phyloP scores from a whole-genome alignment of 2,888 invertebrate genomes.

The Caenorhabditis imperialis region DNA sequence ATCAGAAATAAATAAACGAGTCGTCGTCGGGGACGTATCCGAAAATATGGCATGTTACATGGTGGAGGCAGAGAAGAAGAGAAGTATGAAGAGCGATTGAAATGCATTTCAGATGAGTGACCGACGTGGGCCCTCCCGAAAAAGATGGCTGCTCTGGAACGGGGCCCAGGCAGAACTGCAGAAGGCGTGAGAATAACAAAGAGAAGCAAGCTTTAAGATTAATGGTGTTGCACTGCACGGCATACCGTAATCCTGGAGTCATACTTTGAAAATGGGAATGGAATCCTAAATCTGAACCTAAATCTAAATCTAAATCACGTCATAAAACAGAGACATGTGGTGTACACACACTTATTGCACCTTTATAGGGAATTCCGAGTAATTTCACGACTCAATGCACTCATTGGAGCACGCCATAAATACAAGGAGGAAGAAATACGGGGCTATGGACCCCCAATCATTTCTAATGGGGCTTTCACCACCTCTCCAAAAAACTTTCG shows the following conservation, averaged over 20 bases:
- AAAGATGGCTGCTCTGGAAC: slow-evolving; percentile 37
- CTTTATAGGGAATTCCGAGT: slow-evolving; percentile 34
- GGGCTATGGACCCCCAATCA: no score
- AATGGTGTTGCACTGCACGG: no score
- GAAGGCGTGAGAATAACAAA: no score
- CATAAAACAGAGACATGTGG: slow-evolving; percentile 4
- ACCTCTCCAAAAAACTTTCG: slow-evolving; percentile 1
- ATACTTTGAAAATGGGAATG: no score
- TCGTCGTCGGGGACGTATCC: neutral
- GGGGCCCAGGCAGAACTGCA: neutral
- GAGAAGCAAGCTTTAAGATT: no score
- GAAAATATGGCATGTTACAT: slow-evolving; percentile 21
- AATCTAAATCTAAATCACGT: slow-evolving; percentile 4
- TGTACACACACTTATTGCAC: slow-evolving; percentile 31
- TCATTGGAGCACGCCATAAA: slow-evolving; percentile 29
- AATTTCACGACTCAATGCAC: slow-evolving; percentile 28
- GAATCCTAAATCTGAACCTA: no score
- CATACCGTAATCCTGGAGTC: no score
- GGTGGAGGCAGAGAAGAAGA: slow-evolving; percentile 12
- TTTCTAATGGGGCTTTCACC: no score
- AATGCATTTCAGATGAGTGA: slow-evolving; percentile 57
- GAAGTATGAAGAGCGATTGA: slow-evolving; percentile 48
- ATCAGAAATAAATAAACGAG: slow-evolving; percentile 31
- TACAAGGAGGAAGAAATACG: slow-evolving; percentile 14
- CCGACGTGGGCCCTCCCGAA: slow-evolving; percentile 21